Percentiles rank a stretch among this genome's conserved stretches.
Conservation (phyloP, 2,888 invertebrate species). For the Campoplex nolae region DNA sequence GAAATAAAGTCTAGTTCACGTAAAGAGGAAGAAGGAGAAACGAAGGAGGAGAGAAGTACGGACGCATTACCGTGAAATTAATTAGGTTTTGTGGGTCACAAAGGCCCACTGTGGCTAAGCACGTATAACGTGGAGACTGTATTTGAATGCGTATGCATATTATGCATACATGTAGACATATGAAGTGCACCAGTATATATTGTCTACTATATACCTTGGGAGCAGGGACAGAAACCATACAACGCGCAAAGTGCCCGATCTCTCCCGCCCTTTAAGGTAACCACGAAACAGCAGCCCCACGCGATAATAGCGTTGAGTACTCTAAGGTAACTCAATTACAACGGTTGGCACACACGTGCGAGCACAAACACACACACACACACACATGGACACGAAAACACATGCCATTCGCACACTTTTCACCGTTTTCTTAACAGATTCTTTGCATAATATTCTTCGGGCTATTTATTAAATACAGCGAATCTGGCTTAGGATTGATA, state of each 20-base stretch:
- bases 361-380: background rate
- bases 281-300: conserved; percentile 64
- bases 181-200: conserved; percentile 39
- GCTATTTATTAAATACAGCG: too few species aligned
- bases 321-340: conserved; percentile 65
- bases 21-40: conserved; percentile 41
- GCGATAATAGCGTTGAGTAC: conserved; percentile 68
- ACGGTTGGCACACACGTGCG: conserved; percentile 36
- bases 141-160: background rate
- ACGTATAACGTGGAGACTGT: conserved; percentile 55
- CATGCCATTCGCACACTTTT: background rate
- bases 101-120: conserved; percentile 75
- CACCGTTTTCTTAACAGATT: background rate
- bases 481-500: too few species aligned
- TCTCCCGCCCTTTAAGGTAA: conserved; percentile 65
- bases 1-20: conserved; percentile 65
- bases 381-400: background rate
- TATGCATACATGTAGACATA: background rate
- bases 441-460: too few species aligned
- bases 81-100: conserved; percentile 81
- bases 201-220: conserved; percentile 32
- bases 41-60: conserved; percentile 67
- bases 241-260: conserved; percentile 73
- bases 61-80: conserved; percentile 80
- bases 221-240: conserved; percentile 71